Percentiles rank a stretch among this genome's conserved stretches.
Conservation (phyloP, 2,797 vertebrate genomes). For the Pseudochirops corinnae region DNA sequence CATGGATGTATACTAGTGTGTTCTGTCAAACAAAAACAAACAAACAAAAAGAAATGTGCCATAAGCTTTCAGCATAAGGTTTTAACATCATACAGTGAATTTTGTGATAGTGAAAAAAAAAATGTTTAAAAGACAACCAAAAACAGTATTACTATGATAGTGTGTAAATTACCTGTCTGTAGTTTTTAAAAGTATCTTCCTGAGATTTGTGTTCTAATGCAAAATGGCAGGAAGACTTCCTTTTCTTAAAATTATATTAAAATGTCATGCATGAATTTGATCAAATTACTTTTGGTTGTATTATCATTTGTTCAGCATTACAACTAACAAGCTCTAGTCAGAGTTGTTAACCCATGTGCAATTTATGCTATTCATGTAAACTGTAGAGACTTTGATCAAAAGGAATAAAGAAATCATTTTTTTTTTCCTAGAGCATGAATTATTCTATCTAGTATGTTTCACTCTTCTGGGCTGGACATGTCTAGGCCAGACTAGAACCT, state of each 20-base stretch:
- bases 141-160: slow-evolving; percentile 55
- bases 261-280: slow-evolving; percentile 81
- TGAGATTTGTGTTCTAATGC: slow-evolving; percentile 74
- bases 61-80: slow-evolving; percentile 75
- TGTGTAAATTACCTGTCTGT: slow-evolving; percentile 79
- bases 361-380: slow-evolving; percentile 77
- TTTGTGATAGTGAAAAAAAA: slow-evolving; percentile 76
- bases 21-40: slow-evolving; percentile 63
- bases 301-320: slow-evolving; percentile 75
- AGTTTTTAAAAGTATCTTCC: slow-evolving; percentile 74
- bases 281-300: slow-evolving; percentile 79
- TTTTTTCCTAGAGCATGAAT: slow-evolving; percentile 82
- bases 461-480: not conserved
- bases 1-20: slow-evolving; percentile 73
- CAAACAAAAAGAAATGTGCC: slow-evolving; percentile 68
- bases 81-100: slow-evolving; percentile 75
- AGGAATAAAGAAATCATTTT: slow-evolving; percentile 83
- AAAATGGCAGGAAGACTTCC: slow-evolving; percentile 68
- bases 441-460: not conserved
- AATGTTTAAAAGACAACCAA: slow-evolving; percentile 70
- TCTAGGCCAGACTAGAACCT: not conserved
- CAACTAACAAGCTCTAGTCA: slow-evolving; percentile 67
- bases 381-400: slow-evolving; percentile 82
- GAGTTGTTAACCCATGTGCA: slow-evolving; percentile 73
- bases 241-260: slow-evolving; percentile 76